A percentile compares a stretch with the other conserved stretches of the same genome.
Conservation (phyloP, 2,888 invertebrate species). For the Arenicola marina region DNA sequence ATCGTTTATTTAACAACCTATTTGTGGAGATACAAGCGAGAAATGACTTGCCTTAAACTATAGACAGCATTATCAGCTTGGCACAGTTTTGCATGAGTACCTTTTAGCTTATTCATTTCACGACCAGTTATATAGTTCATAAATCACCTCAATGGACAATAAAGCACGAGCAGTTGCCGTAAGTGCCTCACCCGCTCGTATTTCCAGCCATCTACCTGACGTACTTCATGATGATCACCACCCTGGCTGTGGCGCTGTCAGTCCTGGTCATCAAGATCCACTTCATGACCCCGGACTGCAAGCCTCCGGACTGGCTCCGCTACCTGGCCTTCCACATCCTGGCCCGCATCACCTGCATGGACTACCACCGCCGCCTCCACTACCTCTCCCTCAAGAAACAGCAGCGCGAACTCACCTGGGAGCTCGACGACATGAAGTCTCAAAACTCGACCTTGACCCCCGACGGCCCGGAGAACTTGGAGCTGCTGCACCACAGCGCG, state of each 20-base stretch:
- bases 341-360: constrained; percentile 5
- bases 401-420: constrained; percentile 5
- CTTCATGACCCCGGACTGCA: constrained; percentile 4
- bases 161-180: too few relatives aligned
- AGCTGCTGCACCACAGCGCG: constrained; percentile 9
- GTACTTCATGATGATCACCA: constrained; percentile 29
- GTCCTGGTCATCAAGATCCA: constrained; percentile 12
- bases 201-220: constrained; percentile 34
- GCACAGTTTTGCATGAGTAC: too few relatives aligned
- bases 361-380: background rate
- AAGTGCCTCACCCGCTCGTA: too few relatives aligned
- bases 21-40: too few relatives aligned
- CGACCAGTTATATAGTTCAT: too few relatives aligned
- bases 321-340: constrained; percentile 8
- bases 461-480: background rate
- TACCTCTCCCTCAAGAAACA: too few relatives aligned
- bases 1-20: too few relatives aligned
- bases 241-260: constrained; percentile 10
- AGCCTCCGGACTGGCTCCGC: constrained; percentile 14
- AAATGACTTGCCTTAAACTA: too few relatives aligned
- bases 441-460: background rate
- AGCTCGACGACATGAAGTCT: background rate
- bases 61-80: too few relatives aligned
- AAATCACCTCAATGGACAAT: too few relatives aligned
- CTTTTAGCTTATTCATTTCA: too few relatives aligned